Percentiles rank a stretch among this genome's conserved stretches.
These are phyloP conservation scores for Brachynemurus nebulosus DNA, from an alignment of 2,888 invertebrate genomes.

Conservation along the genomic window DNA sequence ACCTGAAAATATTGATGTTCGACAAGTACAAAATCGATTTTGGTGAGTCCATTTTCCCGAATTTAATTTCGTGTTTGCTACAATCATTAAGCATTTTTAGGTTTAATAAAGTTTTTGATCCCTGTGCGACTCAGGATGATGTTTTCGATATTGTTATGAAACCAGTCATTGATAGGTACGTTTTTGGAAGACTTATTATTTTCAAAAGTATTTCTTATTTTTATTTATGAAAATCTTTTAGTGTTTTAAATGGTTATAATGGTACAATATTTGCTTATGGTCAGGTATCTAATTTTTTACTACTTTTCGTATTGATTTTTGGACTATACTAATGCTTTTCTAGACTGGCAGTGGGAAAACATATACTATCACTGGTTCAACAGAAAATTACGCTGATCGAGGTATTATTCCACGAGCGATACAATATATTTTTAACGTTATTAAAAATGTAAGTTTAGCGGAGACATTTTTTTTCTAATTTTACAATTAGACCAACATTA, in stretches of 20 bases:
- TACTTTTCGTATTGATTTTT: neutral
- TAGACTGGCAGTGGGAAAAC: slow-evolving; percentile 43
- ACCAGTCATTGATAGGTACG: slow-evolving; percentile 35
- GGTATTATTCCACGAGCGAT: slow-evolving; percentile 38
- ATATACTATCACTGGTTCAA: slow-evolving; percentile 36
- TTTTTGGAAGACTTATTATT: slow-evolving; percentile 1
- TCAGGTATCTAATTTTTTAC: slow-evolving; percentile 28
- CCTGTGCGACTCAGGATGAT: slow-evolving; percentile 27
- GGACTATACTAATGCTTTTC: slow-evolving; percentile 11
- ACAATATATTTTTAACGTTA: slow-evolving; percentile 33
- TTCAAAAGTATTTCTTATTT: slow-evolving; percentile 3
- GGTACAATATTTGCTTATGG: slow-evolving; percentile 42
- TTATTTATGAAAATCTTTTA: slow-evolving; percentile 21
- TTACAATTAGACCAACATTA: neutral
- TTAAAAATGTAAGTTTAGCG: slow-evolving; percentile 31
- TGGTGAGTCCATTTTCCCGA: too few relatives aligned
- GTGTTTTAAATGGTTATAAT: slow-evolving; percentile 38
- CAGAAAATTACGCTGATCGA: slow-evolving; percentile 29
- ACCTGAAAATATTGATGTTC: too few relatives aligned
- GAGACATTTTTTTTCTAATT: too few relatives aligned
- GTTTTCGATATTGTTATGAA: slow-evolving; percentile 34
- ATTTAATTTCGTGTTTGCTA: too few relatives aligned
- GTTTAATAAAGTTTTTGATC: slow-evolving; percentile 34
- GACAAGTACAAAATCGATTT: too few relatives aligned
- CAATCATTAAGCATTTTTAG: too few relatives aligned